Base-by-base conservation (phyloP, 2,113 vertebrate species). In the Sylvilagus bachmani region DNA sequence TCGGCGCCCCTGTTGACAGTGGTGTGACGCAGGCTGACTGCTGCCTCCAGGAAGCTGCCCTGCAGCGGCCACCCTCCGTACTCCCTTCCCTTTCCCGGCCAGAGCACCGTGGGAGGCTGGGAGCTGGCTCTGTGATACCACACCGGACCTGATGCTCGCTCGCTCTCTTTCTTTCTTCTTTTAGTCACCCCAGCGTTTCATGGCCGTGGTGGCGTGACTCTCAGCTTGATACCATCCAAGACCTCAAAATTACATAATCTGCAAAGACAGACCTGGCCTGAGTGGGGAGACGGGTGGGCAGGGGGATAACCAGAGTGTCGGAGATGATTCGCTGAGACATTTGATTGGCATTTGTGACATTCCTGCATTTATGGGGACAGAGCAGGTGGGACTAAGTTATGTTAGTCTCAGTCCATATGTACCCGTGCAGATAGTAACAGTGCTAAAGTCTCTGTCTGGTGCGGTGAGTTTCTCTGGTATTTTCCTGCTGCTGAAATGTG, bases 171-270 rank as follows among this genome's bases (percentile, higher is more conserved):
- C 85, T 78, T 77, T 17, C 74, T 69, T 77, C 33, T 89, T 0
- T 58, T 91, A 80, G 58, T 90, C 67, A 86, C 91, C 53, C 83
- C 38, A 66, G 1, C 75, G 53, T 95, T 62, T 29, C 31, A 29
- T 44, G 79, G 22, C 33, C 64, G 4, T 93, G 64, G 44, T 96
- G n/a, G 31, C 88, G 27, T 81, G 64, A 85, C 55, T 74, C 19
- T 95, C 49, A 66, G 14, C 69, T 85, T 53, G 66, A 78, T 83
- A 92, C 64, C 31, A 44, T 93, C 64, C 31, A 44, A 90, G 24
- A 94, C 51, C 66, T 91, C 36, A 86, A 8, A 95, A 92, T 83
- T 93, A 85, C 8, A 25, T 81, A 81, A 61, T 96, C 90, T 95
- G 71, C 6, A 70, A 51, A 73, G 69, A 22, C 9, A 73, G 69